Percentiles rank a stretch among this genome's conserved stretches.
These are phyloP conservation scores for Crypturellus tataupa DNA, from an alignment of 2,797 vertebrate genomes.

Conservation along the genomic window DNA sequence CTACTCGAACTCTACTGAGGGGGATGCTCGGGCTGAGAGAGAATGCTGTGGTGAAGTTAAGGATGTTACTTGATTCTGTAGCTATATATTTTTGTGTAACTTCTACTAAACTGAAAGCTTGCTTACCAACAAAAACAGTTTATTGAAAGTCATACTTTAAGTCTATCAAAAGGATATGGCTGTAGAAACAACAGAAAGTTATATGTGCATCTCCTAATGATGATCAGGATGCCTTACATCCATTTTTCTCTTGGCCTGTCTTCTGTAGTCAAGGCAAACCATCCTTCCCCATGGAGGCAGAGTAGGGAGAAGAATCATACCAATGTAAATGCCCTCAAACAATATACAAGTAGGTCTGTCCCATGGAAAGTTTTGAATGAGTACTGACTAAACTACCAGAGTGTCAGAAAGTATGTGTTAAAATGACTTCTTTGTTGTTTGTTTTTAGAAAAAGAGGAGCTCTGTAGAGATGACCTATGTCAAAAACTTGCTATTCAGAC, in stretches of 20 bases:
- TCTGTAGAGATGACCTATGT: neutral
- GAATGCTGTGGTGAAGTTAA: slow-evolving; percentile 10
- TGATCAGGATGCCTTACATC: neutral
- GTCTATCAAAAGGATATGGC: neutral
- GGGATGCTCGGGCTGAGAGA: neutral
- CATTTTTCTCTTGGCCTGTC: neutral
- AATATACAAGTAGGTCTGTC: accelerated
- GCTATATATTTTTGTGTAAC: neutral
- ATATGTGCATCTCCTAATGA: neutral
- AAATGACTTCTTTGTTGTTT: neutral
- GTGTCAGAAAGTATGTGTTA: accelerated
- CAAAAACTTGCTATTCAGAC: neutral
- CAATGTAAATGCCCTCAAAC: neutral
- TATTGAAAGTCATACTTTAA: neutral
- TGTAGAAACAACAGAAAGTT: neutral
- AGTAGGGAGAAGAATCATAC: neutral
- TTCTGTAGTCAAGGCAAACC: neutral
- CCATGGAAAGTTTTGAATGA: neutral
- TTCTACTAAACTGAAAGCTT: neutral
- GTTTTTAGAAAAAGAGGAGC: neutral
- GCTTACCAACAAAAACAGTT: neutral
- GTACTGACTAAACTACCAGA: neutral
- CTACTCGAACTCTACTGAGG: neutral
- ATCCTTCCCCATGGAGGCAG: neutral
- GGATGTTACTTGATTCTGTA: neutral